Percentiles rank a stretch among this genome's conserved stretches.
These are phyloP conservation scores for Brachyptera risi DNA, from an alignment of 2,888 invertebrate species.

Conservation along the genomic window DNA sequence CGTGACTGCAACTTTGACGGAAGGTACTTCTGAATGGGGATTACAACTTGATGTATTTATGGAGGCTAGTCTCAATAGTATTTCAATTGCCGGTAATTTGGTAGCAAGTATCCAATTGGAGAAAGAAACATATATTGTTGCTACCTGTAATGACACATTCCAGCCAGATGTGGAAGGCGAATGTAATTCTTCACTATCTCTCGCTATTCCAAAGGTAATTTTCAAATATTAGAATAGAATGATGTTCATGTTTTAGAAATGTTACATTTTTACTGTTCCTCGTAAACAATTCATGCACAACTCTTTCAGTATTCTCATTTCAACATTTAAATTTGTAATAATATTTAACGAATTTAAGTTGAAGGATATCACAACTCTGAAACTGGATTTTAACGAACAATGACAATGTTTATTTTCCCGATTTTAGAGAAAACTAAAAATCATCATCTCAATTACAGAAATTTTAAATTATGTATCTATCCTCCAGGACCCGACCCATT, in stretches of 20 bases:
- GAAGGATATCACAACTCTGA: too few species aligned
- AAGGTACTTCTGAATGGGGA: neutral
- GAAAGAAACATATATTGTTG: neutral
- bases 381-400: neutral
- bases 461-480: too few species aligned
- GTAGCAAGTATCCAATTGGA: constrained; percentile 12
- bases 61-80: constrained; percentile 5
- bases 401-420: constrained; percentile 24
- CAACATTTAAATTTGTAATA: too few species aligned
- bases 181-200: neutral
- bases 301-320: too few species aligned
- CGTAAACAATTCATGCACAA: too few species aligned
- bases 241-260: neutral
- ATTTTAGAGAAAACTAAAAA: neutral
- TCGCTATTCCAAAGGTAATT: constrained; percentile 11
- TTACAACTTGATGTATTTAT: constrained; percentile 16
- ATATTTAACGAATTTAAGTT: neutral
- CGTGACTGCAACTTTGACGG: constrained; percentile 45
- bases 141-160: neutral
- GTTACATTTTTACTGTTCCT: neutral
- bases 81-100: constrained; percentile 10
- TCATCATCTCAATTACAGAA: neutral
- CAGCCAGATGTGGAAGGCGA: constrained; percentile 11
- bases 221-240: neutral
- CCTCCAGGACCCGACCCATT: too few species aligned